A percentile compares a stretch with the other conserved stretches of the same genome.
Evolutionary conservation across 2,797 vertebrate genomes (phyloP).

Genomic region (Hypotaenidia philippensis): DNA sequence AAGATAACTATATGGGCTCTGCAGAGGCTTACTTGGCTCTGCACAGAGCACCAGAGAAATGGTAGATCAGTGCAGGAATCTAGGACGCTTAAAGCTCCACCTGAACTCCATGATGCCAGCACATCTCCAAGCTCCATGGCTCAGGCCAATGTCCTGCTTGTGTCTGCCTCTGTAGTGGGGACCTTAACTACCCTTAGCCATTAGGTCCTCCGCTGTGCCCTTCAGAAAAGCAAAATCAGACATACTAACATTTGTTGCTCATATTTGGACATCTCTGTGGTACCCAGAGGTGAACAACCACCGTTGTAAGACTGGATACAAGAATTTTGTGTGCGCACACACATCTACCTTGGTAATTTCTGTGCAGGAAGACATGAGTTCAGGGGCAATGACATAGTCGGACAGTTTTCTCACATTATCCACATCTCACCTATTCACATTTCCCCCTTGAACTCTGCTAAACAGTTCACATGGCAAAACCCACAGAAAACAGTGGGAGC

Average conservation of each 20-base stretch:
- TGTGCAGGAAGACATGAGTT: not conserved
- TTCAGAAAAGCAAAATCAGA: not conserved
- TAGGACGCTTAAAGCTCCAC: not conserved
- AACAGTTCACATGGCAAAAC: not conserved
- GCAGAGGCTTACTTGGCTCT: not conserved
- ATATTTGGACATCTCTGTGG: rapidly evolving
- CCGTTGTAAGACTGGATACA: not conserved
- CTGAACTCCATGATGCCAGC: not conserved
- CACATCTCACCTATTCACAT: not conserved
- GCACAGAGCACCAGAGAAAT: not conserved
- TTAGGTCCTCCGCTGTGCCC: not conserved
- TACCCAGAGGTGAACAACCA: not conserved
- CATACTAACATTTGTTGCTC: not conserved
- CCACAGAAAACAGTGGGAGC: not conserved
- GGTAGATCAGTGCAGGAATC: not conserved
- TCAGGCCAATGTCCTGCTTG: not conserved
- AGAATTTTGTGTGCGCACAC: rapidly evolving
- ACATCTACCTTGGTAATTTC: not conserved
- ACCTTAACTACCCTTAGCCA: not conserved
- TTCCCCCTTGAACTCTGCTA: not conserved
- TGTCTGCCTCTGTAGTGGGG: not conserved
- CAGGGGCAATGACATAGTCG: not conserved
- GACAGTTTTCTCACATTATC: not conserved
- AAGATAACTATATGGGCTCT: not conserved
- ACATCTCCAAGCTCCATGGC: rapidly evolving